Evolutionary conservation across 2,797 vertebrate genomes (phyloP).

Genomic region (Caiman crocodilus): DNA sequence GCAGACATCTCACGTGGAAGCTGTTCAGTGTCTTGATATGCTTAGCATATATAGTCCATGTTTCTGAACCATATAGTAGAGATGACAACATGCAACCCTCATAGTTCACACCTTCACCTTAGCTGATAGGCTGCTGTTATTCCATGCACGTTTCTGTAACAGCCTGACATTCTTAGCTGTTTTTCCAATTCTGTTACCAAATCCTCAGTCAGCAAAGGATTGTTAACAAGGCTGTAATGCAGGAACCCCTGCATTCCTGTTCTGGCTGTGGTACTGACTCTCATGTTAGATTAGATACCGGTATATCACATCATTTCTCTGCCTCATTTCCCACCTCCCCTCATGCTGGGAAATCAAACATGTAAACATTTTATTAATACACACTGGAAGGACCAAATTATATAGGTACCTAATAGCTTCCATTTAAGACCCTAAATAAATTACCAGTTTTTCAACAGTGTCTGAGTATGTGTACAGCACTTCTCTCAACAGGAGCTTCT

Average conservation of each 20-base stretch:
- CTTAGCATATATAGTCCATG: too few relatives aligned
- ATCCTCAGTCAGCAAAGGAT: neutral
- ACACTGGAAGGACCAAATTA: neutral
- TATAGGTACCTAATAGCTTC: rapidly evolving
- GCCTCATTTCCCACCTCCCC: neutral
- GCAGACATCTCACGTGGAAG: too few relatives aligned
- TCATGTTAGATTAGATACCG: neutral
- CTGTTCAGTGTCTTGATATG: too few relatives aligned
- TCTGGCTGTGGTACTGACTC: neutral
- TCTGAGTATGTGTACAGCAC: neutral
- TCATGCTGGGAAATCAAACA: neutral
- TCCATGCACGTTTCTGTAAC: too few relatives aligned
- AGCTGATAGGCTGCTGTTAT: too few relatives aligned
- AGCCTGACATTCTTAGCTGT: too few relatives aligned
- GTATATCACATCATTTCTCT: neutral
- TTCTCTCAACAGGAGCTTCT: neutral
- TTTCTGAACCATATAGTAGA: too few relatives aligned
- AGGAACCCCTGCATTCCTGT: neutral
- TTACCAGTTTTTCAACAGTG: rapidly evolving
- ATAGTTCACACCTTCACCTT: too few relatives aligned
- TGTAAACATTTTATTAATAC: rapidly evolving
- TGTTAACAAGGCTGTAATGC: neutral
- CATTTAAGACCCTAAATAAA: neutral
- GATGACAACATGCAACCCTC: too few relatives aligned
- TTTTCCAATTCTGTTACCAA: too few relatives aligned